These are phyloP conservation scores for Caenorhabditis latens DNA, from an alignment of 1,140 invertebrate species.

Conservation along the genomic window DNA sequence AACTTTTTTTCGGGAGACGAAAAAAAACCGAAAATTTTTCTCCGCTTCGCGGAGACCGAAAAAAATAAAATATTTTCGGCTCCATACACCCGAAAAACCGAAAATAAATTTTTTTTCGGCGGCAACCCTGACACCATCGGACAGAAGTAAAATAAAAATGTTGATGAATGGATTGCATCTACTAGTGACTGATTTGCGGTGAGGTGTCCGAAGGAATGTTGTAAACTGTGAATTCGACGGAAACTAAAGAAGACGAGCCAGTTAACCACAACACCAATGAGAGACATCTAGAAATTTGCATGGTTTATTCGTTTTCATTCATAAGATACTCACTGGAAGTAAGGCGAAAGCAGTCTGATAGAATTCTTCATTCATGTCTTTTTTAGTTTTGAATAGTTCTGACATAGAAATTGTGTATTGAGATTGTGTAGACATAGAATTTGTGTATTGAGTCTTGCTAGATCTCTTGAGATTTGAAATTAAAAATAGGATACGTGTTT, in stretches of 20 bases:
- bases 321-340: neutral
- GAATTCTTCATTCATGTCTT: neutral
- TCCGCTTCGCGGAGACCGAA: no score
- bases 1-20: no score
- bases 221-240: neutral
- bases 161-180: neutral
- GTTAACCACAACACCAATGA: neutral
- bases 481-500: no score
- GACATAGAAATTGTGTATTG: no score
- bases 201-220: neutral
- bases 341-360: neutral
- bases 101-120: no score
- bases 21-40: no score
- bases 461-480: no score
- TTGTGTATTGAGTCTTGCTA: no score
- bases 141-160: conserved; percentile 7
- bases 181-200: neutral
- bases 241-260: neutral
- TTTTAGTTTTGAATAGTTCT: no score
- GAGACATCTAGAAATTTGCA: neutral
- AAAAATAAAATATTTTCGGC: no score
- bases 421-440: no score
- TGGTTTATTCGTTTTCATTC: neutral
- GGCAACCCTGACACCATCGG: neutral
- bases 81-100: no score